Evolutionary conservation across 2,797 vertebrate genomes (phyloP).

Genomic region (Molothrus ater): DNA sequence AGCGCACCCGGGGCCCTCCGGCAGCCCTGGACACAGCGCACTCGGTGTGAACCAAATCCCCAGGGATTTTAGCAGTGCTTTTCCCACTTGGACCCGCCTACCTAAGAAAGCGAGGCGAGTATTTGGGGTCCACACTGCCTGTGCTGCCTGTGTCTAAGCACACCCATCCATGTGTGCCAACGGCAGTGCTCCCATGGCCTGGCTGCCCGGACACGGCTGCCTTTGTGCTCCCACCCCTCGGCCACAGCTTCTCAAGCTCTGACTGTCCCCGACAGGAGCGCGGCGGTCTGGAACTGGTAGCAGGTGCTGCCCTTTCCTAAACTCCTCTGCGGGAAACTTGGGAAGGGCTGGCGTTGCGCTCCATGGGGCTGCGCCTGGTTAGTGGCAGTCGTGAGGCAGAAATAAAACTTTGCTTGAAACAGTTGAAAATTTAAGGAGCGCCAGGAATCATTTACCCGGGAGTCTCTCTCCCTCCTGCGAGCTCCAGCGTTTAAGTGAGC

Average conservation of each 20-base stretch:
- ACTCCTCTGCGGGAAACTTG: neutral
- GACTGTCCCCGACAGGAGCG: fast-evolving
- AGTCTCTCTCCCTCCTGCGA: neutral
- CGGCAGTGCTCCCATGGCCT: no score
- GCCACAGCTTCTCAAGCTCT: neutral
- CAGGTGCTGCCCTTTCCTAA: neutral
- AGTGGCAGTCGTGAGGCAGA: neutral
- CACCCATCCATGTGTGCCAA: fast-evolving
- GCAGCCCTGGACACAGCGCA: neutral
- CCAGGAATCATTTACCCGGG: neutral
- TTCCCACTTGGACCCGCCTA: neutral
- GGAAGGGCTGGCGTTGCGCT: neutral
- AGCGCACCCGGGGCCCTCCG: neutral
- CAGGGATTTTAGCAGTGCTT: neutral
- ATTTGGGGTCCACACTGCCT: neutral
- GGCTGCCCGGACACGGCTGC: neutral
- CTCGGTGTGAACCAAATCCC: neutral
- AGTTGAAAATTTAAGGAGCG: neutral
- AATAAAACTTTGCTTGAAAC: neutral
- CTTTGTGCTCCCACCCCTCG: neutral
- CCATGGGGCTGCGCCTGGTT: neutral
- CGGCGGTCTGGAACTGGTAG: neutral
- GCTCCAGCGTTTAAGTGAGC: neutral
- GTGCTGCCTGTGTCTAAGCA: neutral
- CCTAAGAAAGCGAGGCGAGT: neutral